A percentile compares a stretch with the other conserved stretches of the same genome.
These are phyloP conservation scores for Heliconius nattereri DNA, from an alignment of 1,140 invertebrate genomes.

Conservation along the genomic window DNA sequence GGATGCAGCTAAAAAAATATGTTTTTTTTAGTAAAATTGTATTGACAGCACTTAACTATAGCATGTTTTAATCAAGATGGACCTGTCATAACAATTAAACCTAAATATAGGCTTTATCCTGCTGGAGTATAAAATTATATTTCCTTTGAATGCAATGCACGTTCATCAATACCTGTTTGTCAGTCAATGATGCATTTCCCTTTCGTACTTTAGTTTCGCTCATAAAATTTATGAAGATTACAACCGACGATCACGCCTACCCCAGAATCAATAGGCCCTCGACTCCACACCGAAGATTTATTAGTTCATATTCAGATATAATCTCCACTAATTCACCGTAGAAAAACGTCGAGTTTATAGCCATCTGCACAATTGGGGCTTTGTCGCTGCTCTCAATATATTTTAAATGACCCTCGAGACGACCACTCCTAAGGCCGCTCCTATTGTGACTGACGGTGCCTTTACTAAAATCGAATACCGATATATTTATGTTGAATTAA, in stretches of 20 bases:
- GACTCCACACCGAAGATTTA: slow-evolving; percentile 66
- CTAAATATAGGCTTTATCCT: background rate
- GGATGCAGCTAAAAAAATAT: no score
- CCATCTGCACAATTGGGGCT: slow-evolving; percentile 64
- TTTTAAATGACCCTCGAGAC: slow-evolving; percentile 73
- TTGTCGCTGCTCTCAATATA: slow-evolving; percentile 73
- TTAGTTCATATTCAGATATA: slow-evolving; percentile 70
- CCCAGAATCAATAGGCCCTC: slow-evolving; percentile 65
- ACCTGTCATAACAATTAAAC: background rate
- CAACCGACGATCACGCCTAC: slow-evolving; percentile 64
- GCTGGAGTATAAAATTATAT: background rate
- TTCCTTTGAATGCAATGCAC: background rate
- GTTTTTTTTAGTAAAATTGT: background rate
- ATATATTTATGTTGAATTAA: slow-evolving; percentile 71
- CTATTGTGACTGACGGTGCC: slow-evolving; percentile 66
- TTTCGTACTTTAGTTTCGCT: slow-evolving; percentile 54
- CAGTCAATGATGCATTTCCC: slow-evolving; percentile 50
- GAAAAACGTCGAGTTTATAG: slow-evolving; percentile 69
- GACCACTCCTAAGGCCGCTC: slow-evolving; percentile 54
- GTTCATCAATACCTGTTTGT: slow-evolving; percentile 51
- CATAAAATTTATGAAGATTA: slow-evolving; percentile 74
- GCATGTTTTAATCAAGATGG: background rate
- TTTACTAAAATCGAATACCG: slow-evolving; percentile 60
- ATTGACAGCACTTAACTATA: background rate
- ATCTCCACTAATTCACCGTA: slow-evolving; percentile 74